Conservation (phyloP, 2,888 invertebrate species). For the Lasius platythorax region DNA sequence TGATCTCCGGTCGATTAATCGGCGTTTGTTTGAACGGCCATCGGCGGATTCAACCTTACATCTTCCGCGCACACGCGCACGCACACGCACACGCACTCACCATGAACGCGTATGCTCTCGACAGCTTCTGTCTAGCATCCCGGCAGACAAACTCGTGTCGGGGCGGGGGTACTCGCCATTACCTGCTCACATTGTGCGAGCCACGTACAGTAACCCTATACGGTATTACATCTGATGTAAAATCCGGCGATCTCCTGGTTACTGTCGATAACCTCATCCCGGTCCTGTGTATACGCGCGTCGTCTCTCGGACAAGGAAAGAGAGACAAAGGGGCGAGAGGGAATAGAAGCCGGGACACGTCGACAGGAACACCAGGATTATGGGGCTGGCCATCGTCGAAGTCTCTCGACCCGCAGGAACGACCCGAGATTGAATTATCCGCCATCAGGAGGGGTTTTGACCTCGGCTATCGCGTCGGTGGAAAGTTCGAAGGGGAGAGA, state of each 20-base stretch:
- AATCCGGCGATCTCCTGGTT: constrained; percentile 75
- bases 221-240: constrained; percentile 81
- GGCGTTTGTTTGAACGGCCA: constrained; percentile 59
- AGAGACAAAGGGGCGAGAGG: constrained; percentile 68
- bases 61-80: constrained; percentile 56
- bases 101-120: constrained; percentile 69
- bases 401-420: constrained; percentile 64
- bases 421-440: constrained; percentile 82
- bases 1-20: constrained; percentile 54
- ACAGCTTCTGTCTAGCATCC: constrained; percentile 70
- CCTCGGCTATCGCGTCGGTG: constrained; percentile 72
- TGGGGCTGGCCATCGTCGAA: constrained; percentile 73
- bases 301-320: constrained; percentile 58
- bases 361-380: constrained; percentile 64
- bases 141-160: constrained; percentile 70
- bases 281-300: constrained; percentile 46
- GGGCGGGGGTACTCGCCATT: constrained; percentile 68
- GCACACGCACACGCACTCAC: constrained; percentile 35
- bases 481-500: constrained; percentile 69
- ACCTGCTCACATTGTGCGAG: constrained; percentile 76
- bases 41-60: constrained; percentile 56
- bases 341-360: constrained; percentile 61
- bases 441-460: constrained; percentile 73
- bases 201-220: constrained; percentile 66
- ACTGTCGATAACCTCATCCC: constrained; percentile 79